Evolutionary conservation across 2,888 invertebrate species (phyloP), one percentile per base, ranked within the genome.

Genomic region (Sturmia bella): DNA sequence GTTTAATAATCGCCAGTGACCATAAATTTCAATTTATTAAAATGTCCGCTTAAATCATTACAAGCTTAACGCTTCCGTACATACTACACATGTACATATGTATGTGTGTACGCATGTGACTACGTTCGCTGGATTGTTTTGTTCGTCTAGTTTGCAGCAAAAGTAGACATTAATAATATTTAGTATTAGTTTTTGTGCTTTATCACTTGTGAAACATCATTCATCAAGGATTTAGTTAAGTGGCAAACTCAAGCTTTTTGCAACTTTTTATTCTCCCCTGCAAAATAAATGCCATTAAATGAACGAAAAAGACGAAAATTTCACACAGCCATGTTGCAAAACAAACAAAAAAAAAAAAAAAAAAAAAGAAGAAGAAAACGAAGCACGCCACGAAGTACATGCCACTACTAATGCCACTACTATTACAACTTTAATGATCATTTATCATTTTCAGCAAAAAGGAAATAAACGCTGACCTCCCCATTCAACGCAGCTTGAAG

Each of bases 201-300:
- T 82, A 78, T 78, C 78, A 78, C 82, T 82, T 70, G 82, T 78
- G 78, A 74, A 74, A 75, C 82, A 84, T 84, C 84, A 84, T 83
- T 84, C 84, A 84, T 84, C 83, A 80, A 78, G 84, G 84, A 84
- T 84, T 84, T 82, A 84, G 80, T 83, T 83, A 84, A 83, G 84
- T 81, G 83, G 82, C 82, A 75, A 75, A 70, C 57, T 70, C 39
- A 78, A 78, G 68, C 50, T 56, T 68, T 72, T 63, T 57, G 63
- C 15, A 24, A 41, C 32, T 63, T 41, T 43, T 11, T 54, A 19
- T 27, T 63, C 21, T 27, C 21, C 11, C 9, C 27, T 57, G 69
- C 70, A 76, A 61, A 66, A 76, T 56, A 66, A 72, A 76, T 70
- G 61, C 66, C 72, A 54, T 78, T 72, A 50, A 24, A 12, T 48